Base-by-base conservation (phyloP, 2,113 vertebrate species). In the Acanthochromis polyacanthus region DNA sequence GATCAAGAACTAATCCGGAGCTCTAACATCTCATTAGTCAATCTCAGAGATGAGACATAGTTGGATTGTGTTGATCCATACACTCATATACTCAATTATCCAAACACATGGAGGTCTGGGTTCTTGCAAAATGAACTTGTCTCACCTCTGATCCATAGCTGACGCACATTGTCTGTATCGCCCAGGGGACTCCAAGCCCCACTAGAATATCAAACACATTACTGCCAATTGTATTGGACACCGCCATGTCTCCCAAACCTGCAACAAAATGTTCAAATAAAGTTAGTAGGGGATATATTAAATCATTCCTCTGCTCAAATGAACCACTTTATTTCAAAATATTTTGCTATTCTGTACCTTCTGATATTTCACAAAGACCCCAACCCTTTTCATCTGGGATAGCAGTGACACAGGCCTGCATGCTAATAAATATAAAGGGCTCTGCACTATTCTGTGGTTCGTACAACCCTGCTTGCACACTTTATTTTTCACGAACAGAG, bases 171-270 rank as follows among this genome's bases (percentile, higher is more conserved):
- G 97, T 99, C 92, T 99, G 97, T 63, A 99, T 86, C 4, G 96
- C 97, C 98, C 98, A 99, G 0, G 98, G 98, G 58, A 99, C 63
- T 0, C 98, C 98, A 1, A 99, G 96, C 6, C 98, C 97, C 82
- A 99, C 97, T 3, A 99, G 95, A 77, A 99, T 99, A 82, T 99
- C 98, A 90, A 99, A 99, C 48, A 99, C 97, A 1, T 99, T 99
- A 86, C 97, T 99, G 73, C 98, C 98, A 12, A 99, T 96, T 52
- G 97, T 98, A 82, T 99, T 99, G 30, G 98, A 99, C 23, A 99
- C 97, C 0, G 98, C 98, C 98, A 99, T 99, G 88, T 99, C 97
- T 20, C 98, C 98, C 0, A 99, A 95, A 66, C 98, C 98, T 97
- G 76, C 38, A 75, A 65, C 20, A 73, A 45, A 62, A 2, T 22